phyloP scores from a whole-genome alignment of 2,888 invertebrate genomes.

The Mantis religiosa region DNA sequence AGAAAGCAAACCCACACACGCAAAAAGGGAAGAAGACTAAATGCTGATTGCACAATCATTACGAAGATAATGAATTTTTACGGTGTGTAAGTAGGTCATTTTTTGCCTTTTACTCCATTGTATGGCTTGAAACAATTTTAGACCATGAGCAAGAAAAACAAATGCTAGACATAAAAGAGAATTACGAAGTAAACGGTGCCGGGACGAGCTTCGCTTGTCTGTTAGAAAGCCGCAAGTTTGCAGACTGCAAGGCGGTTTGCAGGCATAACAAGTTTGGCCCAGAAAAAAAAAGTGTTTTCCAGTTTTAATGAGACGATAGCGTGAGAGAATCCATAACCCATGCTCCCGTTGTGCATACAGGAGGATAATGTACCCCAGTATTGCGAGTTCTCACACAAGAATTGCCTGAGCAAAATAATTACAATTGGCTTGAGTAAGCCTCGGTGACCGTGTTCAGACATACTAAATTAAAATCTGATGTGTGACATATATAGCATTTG shows the following conservation, averaged over 20 bases:
- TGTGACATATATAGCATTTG: too few species aligned
- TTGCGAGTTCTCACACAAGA: too few species aligned
- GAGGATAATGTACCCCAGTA: background rate
- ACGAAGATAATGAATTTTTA: background rate
- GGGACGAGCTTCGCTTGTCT: background rate
- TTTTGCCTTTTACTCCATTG: background rate
- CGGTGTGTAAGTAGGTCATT: background rate
- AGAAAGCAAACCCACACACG: too few species aligned
- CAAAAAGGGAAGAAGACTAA: background rate
- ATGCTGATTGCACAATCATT: background rate
- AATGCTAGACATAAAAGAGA: background rate
- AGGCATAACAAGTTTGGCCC: background rate
- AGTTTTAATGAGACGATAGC: background rate
- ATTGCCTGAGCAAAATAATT: too few species aligned
- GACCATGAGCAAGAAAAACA: background rate
- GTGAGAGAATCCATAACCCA: background rate
- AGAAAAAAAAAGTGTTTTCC: background rate
- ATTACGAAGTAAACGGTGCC: background rate
- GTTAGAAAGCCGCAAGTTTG: background rate
- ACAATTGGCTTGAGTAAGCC: too few species aligned
- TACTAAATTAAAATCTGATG: too few species aligned
- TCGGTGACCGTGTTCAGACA: too few species aligned
- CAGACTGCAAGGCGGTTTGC: background rate
- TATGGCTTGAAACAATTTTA: background rate
- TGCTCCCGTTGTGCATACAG: background rate